Evolutionary conservation across 2,113 vertebrate species (phyloP).

Genomic region (Amphiprion percula): DNA sequence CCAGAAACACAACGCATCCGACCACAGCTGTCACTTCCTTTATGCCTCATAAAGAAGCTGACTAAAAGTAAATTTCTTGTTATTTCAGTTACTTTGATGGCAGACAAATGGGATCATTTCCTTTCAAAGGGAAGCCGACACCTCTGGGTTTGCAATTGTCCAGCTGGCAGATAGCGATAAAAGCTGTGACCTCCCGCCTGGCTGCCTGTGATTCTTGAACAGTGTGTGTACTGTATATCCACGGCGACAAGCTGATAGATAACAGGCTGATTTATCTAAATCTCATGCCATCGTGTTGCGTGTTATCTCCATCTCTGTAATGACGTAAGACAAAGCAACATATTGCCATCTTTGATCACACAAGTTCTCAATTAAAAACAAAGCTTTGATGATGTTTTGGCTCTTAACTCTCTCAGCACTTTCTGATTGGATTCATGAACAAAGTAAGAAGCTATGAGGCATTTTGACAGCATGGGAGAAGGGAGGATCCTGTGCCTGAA

Average conservation of each 20-base stretch:
- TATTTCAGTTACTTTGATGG: neutral
- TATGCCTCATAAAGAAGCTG: neutral
- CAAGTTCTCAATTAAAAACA: slow-evolving; percentile 33
- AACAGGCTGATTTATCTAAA: slow-evolving; percentile 30
- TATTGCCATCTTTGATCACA: slow-evolving; percentile 43
- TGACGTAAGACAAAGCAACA: slow-evolving; percentile 72
- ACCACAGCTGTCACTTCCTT: too few species aligned
- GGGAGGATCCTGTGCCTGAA: neutral
- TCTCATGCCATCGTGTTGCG: neutral
- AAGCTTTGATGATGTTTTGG: slow-evolving; percentile 63
- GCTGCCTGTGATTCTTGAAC: slow-evolving; percentile 33
- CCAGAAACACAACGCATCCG: too few species aligned
- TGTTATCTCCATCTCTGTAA: slow-evolving; percentile 39
- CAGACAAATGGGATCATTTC: neutral
- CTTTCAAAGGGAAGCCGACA: slow-evolving; percentile 1
- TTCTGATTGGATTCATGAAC: slow-evolving; percentile 68
- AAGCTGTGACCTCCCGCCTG: slow-evolving; percentile 5
- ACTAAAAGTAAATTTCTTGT: neutral
- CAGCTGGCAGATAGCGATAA: slow-evolving; percentile 11
- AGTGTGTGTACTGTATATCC: neutral
- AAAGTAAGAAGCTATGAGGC: slow-evolving; percentile 47
- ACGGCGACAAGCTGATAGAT: slow-evolving; percentile 1
- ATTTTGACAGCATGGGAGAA: slow-evolving; percentile 19
- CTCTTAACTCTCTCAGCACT: slow-evolving; percentile 36
- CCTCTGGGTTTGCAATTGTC: slow-evolving; percentile 3